A percentile compares a stretch with the other conserved stretches of the same genome.
phyloP scores from a whole-genome alignment of 1,140 invertebrate species.

The Hydropsyche tenuis region DNA sequence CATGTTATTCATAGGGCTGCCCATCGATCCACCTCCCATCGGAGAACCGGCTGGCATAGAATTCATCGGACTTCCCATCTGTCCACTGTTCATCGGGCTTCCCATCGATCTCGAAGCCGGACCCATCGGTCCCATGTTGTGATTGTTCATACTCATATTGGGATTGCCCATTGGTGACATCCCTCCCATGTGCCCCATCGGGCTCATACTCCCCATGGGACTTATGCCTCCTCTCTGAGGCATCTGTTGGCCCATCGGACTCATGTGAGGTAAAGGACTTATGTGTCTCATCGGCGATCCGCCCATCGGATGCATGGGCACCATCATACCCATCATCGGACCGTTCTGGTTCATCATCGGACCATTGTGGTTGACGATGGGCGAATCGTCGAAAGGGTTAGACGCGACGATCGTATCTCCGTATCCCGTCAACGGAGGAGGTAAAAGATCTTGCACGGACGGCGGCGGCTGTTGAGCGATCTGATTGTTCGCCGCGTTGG shows the following conservation, averaged over 20 bases:
- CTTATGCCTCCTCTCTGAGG: constrained; percentile 69
- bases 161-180: constrained; percentile 64
- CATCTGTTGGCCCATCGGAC: constrained; percentile 72
- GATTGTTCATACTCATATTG: constrained; percentile 63
- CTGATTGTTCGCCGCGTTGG: constrained; percentile 66
- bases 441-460: constrained; percentile 77
- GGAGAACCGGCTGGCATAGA: constrained; percentile 75
- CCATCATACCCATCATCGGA: constrained; percentile 65
- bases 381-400: constrained; percentile 95
- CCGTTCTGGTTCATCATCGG: constrained; percentile 69
- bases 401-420: constrained; percentile 93
- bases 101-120: constrained; percentile 66
- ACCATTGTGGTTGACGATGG: constrained; percentile 68
- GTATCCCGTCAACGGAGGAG: constrained; percentile 83
- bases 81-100: constrained; percentile 65
- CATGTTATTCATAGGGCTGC: constrained; percentile 72
- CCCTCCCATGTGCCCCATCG: constrained; percentile 65
- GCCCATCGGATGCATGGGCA: constrained; percentile 69
- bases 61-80: constrained; percentile 71
- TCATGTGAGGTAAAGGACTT: constrained; percentile 73
- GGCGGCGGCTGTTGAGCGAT: constrained; percentile 66
- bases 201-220: constrained; percentile 74
- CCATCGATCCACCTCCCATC: constrained; percentile 73
- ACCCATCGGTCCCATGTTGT: constrained; percentile 64
- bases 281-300: constrained; percentile 74